These are phyloP conservation scores for Huso huso DNA, from an alignment of 2,797 vertebrate genomes.

Conservation along the genomic window DNA sequence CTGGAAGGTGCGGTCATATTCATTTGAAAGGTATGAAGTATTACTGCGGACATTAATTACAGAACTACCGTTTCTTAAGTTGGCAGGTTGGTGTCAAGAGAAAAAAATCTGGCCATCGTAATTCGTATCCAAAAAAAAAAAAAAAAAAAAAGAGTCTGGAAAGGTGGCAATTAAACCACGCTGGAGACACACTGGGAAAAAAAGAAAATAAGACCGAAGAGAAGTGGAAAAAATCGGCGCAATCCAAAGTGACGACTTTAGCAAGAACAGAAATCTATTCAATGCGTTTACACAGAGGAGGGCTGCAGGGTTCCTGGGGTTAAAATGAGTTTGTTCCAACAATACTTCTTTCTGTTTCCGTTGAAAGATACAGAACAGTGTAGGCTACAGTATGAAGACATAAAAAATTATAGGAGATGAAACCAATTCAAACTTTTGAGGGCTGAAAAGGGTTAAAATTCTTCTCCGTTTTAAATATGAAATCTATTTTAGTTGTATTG, in stretches of 20 bases:
- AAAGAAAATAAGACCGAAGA: constrained; percentile 1
- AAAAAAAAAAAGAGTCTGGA: too few species aligned
- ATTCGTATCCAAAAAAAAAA: too few species aligned
- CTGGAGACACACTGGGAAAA: constrained; percentile 19
- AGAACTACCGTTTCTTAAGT: too few species aligned
- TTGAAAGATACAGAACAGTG: neutral
- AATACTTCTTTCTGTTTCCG: neutral
- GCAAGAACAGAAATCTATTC: constrained; percentile 33
- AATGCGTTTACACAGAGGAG: constrained; percentile 29
- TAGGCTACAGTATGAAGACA: neutral
- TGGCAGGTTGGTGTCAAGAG: too few species aligned
- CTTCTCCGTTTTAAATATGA: constrained; percentile 55
- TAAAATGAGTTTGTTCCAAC: neutral
- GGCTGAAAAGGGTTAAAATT: constrained; percentile 45
- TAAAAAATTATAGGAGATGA: constrained; percentile 3
- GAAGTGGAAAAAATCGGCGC: constrained; percentile 9
- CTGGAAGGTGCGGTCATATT: too few species aligned
- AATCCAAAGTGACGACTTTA: constrained; percentile 28
- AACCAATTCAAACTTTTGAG: neutral
- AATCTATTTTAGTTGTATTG: constrained; percentile 66
- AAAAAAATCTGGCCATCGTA: constrained; percentile 25
- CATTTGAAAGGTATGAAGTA: too few species aligned
- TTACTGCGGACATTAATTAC: too few species aligned
- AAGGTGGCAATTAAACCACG: constrained; percentile 36
- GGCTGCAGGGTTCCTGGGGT: constrained; percentile 26